Evolutionary conservation across 2,113 vertebrate genomes (phyloP), one percentile per base, ranked within the genome.

Genomic region (Notothenia coriiceps): DNA sequence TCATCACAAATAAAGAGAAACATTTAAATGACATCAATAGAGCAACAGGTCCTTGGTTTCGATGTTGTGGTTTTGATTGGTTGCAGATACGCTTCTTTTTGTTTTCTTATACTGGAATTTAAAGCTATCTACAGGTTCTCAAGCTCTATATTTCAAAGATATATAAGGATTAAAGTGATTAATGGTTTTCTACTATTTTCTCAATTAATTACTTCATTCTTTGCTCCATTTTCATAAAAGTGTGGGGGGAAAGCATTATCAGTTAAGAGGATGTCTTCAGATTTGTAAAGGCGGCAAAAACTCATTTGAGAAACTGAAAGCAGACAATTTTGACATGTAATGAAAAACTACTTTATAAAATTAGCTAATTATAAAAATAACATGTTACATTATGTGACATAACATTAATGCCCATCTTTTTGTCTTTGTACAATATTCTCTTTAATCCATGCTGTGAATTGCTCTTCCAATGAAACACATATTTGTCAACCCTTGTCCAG

Each of bases 1-100:
- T 44, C 8, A 13, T 49, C 12, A 9, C 22, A 43, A n/a, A 44
- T 33, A 11, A 62, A 67, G 10, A 46, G 12, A 64, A 75, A 22
- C 29, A 29, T 4, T 47, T 1, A 17, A n/a, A 52, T 4, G 10
- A 46, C 3, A 29, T 6, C 1, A 15, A 4, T 6, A 49, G 46
- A 71, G 78, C 82, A 82, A 51, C 76, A 77, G 84, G 86, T 88
- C 51, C 15, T 66, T 65, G 15, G 4, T 54, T 35, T 54, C 18
- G 0, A 0, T 59, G 17, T 40, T 54, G 10, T 62, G 55, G 10
- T 15, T 49, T 4, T 15, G 60, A 50, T 52, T 12, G 57, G 0
- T 4, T 56, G 17, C 33, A 13, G 43, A 60, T 0, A 10, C 25
- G 18, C 6, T 60, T 51, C 25, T 22, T 55, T 10, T 63, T 57